Base-by-base conservation (phyloP, 2,888 invertebrate species). In the Ctenicera cuprea region DNA sequence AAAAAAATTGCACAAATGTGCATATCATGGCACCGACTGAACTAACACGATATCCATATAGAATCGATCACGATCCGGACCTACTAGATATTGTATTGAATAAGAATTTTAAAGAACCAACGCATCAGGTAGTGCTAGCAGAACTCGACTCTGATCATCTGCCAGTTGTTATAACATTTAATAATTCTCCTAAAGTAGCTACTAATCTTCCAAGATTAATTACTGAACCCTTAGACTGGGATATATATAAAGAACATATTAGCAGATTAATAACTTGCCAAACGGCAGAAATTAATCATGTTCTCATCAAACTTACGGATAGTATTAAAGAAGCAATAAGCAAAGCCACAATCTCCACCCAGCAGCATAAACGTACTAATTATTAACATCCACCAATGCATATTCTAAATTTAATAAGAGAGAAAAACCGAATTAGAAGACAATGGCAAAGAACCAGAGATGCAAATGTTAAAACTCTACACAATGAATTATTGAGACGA, bases 391-490 rank as follows among this genome's bases (percentile, higher is more conserved):
- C 41, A 41, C 41, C 41, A 41, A 41, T 41, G 11, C n/a, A 41
- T 41, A 12, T 41, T 12, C n/a, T 41, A 41, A 41, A 41, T 41
- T 41, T 41, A 41, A 41, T 41, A n/a, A 41, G n/a, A 41, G 41
- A 41, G 11, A 41, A 41, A 41, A 41, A 41, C n/a, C 41, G 41
- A 41, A 41, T 41, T 41, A 12, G 41, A 12, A 41, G 12, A 41
- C 41, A 41, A 41, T 41, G 41, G n/a, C 41, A 41, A n/a, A 41
- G 41, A 41, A 41, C 41, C 11, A 41, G n/a, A n/a, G n/a, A 41
- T 41, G 41, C 41, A 41, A 41, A 41, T 41, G 41, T 41, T 41
- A 41, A 41, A 41, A 41, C n/a, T 41, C 41, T 12, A 41, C n/a
- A 41, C 41, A 41, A 41, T 41, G 11, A 41, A n/a, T 41, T 41